Evolutionary conservation across 1,140 invertebrate species (phyloP), one percentile per base, ranked within the genome.

Genomic region (Drosophila guanche): DNA sequence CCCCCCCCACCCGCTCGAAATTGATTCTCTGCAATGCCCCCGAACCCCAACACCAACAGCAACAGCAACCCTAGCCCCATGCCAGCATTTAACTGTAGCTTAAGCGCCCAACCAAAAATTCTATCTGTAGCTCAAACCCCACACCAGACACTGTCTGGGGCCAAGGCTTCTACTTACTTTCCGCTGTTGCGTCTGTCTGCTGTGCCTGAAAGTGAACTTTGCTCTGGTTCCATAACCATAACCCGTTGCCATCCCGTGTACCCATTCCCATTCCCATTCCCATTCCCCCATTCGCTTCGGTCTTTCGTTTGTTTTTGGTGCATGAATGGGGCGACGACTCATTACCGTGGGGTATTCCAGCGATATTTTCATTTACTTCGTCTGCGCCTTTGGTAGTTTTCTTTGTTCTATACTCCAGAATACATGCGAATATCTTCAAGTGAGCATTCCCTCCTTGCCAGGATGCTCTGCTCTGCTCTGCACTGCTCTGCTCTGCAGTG

Each of bases 281-380:
- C n/a, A 10, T 33, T 27, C 46, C 23, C 16, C 16, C 16, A 20
- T 20, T 20, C 16, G 16, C 16, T 25, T 54, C 2, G 0, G 2
- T 45, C 42, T 37, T 58, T 46, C 54, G 22, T 56, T 67, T 50
- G 50, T 12, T 60, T 60, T 51, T 33, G 41, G 63, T 69, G 57
- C 74, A 71, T 73, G 72, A 76, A 85, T 73, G 45, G 61, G 41
- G 10, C 42, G 14, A 67, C 50, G 69, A 77, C 81, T 77, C 81
- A 85, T 85, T 85, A 86, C 81, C 73, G 81, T 85, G 81, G 81
- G 77, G 77, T 74, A 85, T 74, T 60, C 60, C 41, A 60, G 75
- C 62, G 41, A 65, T 85, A 61, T 70, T 80, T 77, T 78, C 69
- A 78, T 81, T 86, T 71, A 80, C 74, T 81, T 60, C 47, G 37